A percentile compares a stretch with the other conserved stretches of the same genome.
These are phyloP conservation scores for Drosophila kanekoi DNA, from an alignment of 2,888 invertebrate species.

Conservation along the genomic window DNA sequence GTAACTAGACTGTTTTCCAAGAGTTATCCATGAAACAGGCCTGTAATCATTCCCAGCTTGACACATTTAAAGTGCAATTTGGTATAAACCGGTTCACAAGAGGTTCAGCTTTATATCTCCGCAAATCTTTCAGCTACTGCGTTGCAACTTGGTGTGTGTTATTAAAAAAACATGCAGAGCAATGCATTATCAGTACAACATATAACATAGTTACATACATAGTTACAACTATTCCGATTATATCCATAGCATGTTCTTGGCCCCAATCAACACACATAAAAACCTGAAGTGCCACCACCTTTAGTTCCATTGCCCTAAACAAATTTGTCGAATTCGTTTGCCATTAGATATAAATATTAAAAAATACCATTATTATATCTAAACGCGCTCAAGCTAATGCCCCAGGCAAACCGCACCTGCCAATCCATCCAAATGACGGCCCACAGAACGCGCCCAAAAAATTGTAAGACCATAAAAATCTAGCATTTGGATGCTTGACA, in stretches of 20 bases:
- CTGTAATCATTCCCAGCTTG: too few relatives aligned
- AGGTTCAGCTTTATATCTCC: background rate
- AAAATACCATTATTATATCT: constrained; percentile 27
- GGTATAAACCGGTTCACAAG: background rate
- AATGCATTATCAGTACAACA: too few relatives aligned
- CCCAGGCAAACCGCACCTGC: constrained; percentile 46
- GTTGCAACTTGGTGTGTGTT: too few relatives aligned
- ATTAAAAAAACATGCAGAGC: too few relatives aligned
- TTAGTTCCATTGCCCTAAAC: constrained; percentile 8
- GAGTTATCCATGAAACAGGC: too few relatives aligned
- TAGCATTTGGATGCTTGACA: constrained; percentile 64
- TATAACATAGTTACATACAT: too few relatives aligned
- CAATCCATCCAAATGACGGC: constrained; percentile 1
- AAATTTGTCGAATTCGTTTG: constrained; percentile 51
- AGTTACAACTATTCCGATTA: background rate
- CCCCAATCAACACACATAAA: background rate
- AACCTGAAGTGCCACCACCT: constrained; percentile 12
- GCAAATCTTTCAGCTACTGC: too few relatives aligned
- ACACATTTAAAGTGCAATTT: too few relatives aligned
- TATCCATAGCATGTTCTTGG: background rate
- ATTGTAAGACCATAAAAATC: constrained; percentile 56
- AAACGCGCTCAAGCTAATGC: constrained; percentile 26
- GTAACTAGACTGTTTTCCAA: too few relatives aligned
- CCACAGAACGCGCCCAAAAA: constrained; percentile 43
- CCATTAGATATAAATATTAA: constrained; percentile 35